A percentile compares a stretch with the other conserved stretches of the same genome.
Conservation (phyloP, 2,797 vertebrate genomes). For the Sitta carolinensis region DNA sequence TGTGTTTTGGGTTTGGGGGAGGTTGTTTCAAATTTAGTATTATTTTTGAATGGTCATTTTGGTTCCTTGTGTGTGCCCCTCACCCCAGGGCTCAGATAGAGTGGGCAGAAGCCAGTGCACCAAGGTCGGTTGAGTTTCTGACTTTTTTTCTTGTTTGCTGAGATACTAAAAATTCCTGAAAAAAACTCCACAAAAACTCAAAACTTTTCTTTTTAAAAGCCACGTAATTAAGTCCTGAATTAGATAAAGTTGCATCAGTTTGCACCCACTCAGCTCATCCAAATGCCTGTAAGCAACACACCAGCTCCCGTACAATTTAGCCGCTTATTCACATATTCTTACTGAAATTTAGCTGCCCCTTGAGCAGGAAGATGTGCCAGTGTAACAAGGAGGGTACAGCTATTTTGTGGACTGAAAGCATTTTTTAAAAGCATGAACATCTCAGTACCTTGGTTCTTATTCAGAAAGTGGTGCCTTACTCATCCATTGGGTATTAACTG, state of each 20-base stretch:
- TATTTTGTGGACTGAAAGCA: not conserved
- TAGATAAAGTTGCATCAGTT: not conserved
- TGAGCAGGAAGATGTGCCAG: not conserved
- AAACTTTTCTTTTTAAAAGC: not conserved
- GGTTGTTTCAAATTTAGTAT: not conserved
- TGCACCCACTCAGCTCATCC: not conserved
- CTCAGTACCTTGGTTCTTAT: not conserved
- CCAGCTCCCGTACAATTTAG: not conserved
- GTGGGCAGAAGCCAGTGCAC: not conserved
- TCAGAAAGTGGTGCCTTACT: not conserved
- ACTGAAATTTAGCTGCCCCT: not conserved
- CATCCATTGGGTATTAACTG: not conserved
- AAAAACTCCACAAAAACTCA: accelerated
- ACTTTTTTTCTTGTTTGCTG: not conserved
- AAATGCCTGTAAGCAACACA: not conserved
- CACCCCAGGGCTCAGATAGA: accelerated
- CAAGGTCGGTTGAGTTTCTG: not conserved
- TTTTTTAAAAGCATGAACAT: not conserved
- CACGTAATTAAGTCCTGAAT: not conserved
- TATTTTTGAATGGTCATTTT: not conserved
- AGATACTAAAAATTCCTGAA: not conserved
- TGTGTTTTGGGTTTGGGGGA: accelerated
- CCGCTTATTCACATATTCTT: not conserved
- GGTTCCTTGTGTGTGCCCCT: accelerated
- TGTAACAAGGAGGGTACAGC: accelerated